Base-by-base conservation (phyloP, 2,113 vertebrate genomes). In the Anguilla japonica region DNA sequence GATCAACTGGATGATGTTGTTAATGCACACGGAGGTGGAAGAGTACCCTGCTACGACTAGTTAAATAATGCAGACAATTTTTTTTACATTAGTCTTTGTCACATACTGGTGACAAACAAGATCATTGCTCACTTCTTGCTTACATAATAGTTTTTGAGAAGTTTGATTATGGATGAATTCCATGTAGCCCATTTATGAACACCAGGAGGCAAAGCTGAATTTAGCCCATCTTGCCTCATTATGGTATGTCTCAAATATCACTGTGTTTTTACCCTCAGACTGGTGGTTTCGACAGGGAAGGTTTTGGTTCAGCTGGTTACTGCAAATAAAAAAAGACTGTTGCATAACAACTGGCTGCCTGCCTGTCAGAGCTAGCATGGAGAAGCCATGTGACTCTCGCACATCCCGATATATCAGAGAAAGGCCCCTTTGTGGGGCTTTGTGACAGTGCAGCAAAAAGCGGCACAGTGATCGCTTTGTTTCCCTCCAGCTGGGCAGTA, bases 401-500 rank as follows among this genome's bases (percentile, higher is more conserved):
- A 75, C 89, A 90, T 91, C 8, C 86, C 84, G 84, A 85, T 87
- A 82, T 87, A 87, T 89, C 87, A 91, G 90, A 94, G 92, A 94
- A 92, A 88, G 84, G 34, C 86, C 85, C 91, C 90, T 93, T 93
- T 95, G 93, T 94, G 89, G 29, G 81, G 85, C 82, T 60, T 60
- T 46, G 43, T 78, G 86, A 89, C 86, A 41, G 88, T 89, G 87
- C 89, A 82, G 88, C 82, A 89, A 88, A 91, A 89, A 41, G 60
- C 83, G 15, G 22, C 20, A 91, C 89, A 41, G 79, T 79, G n/a
- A 34, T 20, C 91, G 88, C 87, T 89, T 86, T 86, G 86, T 84
- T 89, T 90, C 88, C 88, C 90, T 91, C 93, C 93, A 93, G 90
- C 34, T 92, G 92, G 92, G 90, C 90, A 90, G 90, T 89, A 89